Evolutionary conservation across 1,140 invertebrate species (phyloP), one percentile per base, ranked within the genome.

Genomic region (Cyclargus thomasi): DNA sequence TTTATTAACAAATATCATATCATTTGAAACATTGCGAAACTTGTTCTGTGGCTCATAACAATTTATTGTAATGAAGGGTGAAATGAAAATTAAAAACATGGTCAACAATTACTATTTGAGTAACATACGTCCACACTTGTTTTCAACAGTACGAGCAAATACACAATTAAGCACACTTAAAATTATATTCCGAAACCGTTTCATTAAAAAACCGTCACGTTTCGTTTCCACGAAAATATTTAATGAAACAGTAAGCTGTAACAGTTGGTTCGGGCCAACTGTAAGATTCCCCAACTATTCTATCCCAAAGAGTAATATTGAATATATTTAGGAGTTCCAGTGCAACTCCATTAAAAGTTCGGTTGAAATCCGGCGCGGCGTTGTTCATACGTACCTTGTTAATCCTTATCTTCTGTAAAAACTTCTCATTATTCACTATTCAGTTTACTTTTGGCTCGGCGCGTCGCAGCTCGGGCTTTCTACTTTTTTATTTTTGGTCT

Each of bases 321-420:
- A 70, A 69, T 71, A 67, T 74, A 69, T 73, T 74, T 71, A 64
- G 68, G 64, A 78, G 72, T 71, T 71, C 69, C 69, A 55, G 66
- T 76, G 70, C 69, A 74, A 78, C 74, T 78, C 76, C 70, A 78
- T 76, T 78, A 78, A 74, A 78, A 78, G 74, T 78, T 76, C 68
- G 53, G 55, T 73, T 29, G 36, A 47, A 68, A 53, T 59, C 68
- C 57, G 53, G 67, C 65, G 55, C 63, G 57, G 67, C 66, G 65
- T 67, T 67, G 65, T 67, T 67, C 66, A 47, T 39, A 67, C 66
- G 35, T 47, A 66, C 53, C 55, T 62, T 66, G 53, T 66, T 66
- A 47, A 53, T 22, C 64, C 36, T 65, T 47, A 47, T 23, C 62
- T 47, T 59, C 10, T 59, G 20, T 20, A 59, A 59, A 11, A 20